Evolutionary conservation across 2,888 invertebrate species (phyloP).

Genomic region (Chrysodeixis includens): DNA sequence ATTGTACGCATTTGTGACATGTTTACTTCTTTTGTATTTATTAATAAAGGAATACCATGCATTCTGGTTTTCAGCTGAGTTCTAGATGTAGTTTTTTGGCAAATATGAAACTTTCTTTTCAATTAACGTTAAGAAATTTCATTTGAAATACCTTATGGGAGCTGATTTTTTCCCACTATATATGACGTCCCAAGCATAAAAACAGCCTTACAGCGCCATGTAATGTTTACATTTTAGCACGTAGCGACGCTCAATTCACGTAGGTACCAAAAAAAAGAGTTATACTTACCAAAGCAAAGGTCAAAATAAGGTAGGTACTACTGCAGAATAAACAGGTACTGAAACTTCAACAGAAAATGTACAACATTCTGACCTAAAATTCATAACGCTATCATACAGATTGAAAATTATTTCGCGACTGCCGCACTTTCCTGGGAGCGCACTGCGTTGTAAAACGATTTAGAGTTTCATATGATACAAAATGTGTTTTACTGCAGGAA

Average conservation of each 20-base stretch:
- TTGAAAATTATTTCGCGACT: conserved; percentile 1
- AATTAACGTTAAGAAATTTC: too few relatives aligned
- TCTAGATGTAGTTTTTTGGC: too few relatives aligned
- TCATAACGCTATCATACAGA: background rate
- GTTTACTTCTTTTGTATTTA: too few relatives aligned
- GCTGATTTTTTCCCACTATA: conserved; percentile 17
- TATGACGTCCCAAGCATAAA: conserved; percentile 6
- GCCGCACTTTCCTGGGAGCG: background rate
- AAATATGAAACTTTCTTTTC: too few relatives aligned
- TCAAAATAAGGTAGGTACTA: too few relatives aligned
- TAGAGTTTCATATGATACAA: conserved; percentile 11
- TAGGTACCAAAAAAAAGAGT: background rate
- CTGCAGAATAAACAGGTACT: too few relatives aligned
- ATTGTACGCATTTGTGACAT: too few relatives aligned
- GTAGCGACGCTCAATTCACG: too few relatives aligned
- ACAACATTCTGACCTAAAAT: background rate
- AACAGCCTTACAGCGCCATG: too few relatives aligned
- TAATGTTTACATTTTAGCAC: too few relatives aligned
- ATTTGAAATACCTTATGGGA: background rate
- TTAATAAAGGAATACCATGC: too few relatives aligned
- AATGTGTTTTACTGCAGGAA: conserved; percentile 35
- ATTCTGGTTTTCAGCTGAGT: too few relatives aligned
- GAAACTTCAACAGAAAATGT: background rate
- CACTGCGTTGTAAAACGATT: background rate
- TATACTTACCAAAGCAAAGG: background rate